A percentile compares a stretch with the other conserved stretches of the same genome.
phyloP scores from a whole-genome alignment of 2,113 vertebrate genomes.

The Callithrix jacchus region DNA sequence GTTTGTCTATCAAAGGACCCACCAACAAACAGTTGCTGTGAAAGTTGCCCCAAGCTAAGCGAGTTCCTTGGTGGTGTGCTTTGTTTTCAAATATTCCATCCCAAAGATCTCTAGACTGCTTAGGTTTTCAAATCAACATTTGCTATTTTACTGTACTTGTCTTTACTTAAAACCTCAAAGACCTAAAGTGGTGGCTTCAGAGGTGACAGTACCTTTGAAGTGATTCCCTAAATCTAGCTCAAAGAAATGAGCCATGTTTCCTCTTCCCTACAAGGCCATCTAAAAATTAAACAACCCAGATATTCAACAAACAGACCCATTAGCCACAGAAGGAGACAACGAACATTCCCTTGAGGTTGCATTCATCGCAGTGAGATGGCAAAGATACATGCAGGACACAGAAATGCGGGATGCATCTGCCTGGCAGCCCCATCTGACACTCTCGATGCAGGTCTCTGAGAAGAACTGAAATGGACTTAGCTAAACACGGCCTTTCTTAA shows the following conservation, averaged over 20 bases:
- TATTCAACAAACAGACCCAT: neutral
- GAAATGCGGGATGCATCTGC: rapidly evolving
- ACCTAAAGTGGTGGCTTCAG: neutral
- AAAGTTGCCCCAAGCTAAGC: neutral
- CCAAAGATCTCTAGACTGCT: neutral
- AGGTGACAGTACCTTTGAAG: neutral
- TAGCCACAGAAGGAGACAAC: neutral
- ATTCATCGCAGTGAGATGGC: neutral
- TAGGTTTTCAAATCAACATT: neutral
- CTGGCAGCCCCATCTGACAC: neutral
- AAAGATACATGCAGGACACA: neutral
- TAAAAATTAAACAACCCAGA: neutral
- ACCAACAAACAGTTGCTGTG: neutral
- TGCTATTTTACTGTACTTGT: neutral
- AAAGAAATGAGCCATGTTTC: neutral
- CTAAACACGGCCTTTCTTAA: neutral
- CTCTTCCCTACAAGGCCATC: neutral
- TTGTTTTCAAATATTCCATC: neutral
- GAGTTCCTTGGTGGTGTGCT: neutral
- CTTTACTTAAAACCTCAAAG: neutral
- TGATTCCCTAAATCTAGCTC: neutral
- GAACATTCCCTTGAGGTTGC: neutral
- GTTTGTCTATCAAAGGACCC: neutral
- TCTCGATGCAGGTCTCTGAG: neutral
- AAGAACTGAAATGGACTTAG: neutral